These are phyloP conservation scores for Micromys minutus DNA, from an alignment of 2,113 vertebrate genomes.

Conservation along the genomic window DNA sequence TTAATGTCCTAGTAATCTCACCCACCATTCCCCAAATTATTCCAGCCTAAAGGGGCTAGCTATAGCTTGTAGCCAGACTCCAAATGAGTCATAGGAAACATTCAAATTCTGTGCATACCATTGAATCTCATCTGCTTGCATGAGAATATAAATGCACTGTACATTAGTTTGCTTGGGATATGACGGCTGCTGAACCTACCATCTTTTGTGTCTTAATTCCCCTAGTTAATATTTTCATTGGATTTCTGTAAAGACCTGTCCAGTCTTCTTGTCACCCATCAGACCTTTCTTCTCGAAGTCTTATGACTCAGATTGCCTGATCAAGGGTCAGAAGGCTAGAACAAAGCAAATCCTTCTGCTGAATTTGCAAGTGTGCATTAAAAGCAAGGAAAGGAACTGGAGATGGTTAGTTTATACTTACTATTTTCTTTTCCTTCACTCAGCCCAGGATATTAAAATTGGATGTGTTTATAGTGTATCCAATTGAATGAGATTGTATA, in stretches of 20 bases:
- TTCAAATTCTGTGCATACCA: slow-evolving; percentile 70
- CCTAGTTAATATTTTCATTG: slow-evolving; percentile 60
- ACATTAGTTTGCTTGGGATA: slow-evolving; percentile 56
- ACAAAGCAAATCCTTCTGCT: slow-evolving; percentile 45
- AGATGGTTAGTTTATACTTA: slow-evolving; percentile 38
- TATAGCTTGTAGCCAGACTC: not conserved
- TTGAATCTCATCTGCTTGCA: slow-evolving; percentile 63
- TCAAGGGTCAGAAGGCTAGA: slow-evolving; percentile 51
- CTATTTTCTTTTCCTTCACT: slow-evolving; percentile 55
- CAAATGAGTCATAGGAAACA: slow-evolving; percentile 60
- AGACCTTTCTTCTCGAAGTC: slow-evolving; percentile 38
- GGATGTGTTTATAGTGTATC: slow-evolving; percentile 10
- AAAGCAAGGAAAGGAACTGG: slow-evolving; percentile 14
- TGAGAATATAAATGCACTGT: slow-evolving; percentile 60
- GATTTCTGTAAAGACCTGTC: slow-evolving; percentile 39
- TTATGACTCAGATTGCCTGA: slow-evolving; percentile 36
- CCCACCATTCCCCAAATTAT: slow-evolving; percentile 56
- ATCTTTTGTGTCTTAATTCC: slow-evolving; percentile 50
- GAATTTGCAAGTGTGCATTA: slow-evolving; percentile 53
- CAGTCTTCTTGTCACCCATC: slow-evolving; percentile 33
- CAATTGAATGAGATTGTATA: slow-evolving; percentile 42
- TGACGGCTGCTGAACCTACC: slow-evolving; percentile 35
- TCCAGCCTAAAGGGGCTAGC: slow-evolving; percentile 36
- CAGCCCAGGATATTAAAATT: slow-evolving; percentile 39
- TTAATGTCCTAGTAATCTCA: slow-evolving; percentile 64